Percentiles rank a stretch among this genome's conserved stretches.
These are phyloP conservation scores for Stichopus chloronotus DNA, from an alignment of 35 echinoderm and acorn worm species.

Conservation along the genomic window DNA sequence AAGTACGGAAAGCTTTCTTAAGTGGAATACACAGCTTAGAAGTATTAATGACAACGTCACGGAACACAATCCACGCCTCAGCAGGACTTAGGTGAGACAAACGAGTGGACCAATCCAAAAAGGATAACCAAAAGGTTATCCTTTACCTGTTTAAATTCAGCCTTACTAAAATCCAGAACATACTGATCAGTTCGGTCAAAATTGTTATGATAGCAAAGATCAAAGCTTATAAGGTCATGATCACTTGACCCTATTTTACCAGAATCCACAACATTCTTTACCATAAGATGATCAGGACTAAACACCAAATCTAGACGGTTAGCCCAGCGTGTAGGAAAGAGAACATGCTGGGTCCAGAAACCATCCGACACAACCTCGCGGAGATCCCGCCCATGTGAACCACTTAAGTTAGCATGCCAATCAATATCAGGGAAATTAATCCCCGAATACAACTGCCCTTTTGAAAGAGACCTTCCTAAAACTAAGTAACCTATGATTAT, in stretches of 20 bases:
- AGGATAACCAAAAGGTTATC: too few relatives aligned
- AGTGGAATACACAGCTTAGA: not conserved
- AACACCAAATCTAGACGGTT: too few relatives aligned
- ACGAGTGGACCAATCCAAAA: slow-evolving; percentile 4
- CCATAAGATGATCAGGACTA: not conserved
- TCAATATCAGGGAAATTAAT: too few relatives aligned
- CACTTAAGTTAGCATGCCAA: too few relatives aligned
- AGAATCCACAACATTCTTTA: not conserved
- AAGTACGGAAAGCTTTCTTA: not conserved
- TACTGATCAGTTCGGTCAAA: not conserved
- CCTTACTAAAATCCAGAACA: not conserved
- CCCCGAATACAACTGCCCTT: too few relatives aligned
- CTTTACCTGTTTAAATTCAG: not conserved
- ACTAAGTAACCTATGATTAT: too few relatives aligned
- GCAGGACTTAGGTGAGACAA: not conserved
- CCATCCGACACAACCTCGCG: too few relatives aligned
- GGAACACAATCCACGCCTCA: not conserved
- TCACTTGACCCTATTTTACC: not conserved
- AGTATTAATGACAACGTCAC: not conserved
- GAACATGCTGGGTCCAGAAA: too few relatives aligned
- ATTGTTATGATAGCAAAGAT: not conserved
- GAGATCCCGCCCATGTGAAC: too few relatives aligned
- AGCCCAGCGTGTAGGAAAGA: too few relatives aligned
- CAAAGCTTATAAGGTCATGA: not conserved
- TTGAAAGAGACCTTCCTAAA: too few relatives aligned